phyloP scores from a whole-genome alignment of 2,888 invertebrate genomes.

The Chymomyza fuscimana region DNA sequence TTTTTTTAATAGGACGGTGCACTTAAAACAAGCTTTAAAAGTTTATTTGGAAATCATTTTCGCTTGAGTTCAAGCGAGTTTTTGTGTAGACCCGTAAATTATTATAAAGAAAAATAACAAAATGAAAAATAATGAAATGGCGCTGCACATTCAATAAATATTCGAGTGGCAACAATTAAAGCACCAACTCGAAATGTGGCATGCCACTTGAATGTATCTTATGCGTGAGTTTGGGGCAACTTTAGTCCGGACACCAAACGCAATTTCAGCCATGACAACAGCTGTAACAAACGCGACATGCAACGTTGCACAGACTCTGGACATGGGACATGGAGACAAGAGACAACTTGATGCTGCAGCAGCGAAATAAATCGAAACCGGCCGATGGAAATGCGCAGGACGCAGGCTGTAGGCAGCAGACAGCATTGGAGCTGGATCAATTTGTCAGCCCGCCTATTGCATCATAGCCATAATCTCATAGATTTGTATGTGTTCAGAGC shows the following conservation, averaged over 20 bases:
- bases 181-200: constrained; percentile 50
- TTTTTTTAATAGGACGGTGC: not conserved
- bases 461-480: constrained; percentile 39
- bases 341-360: constrained; percentile 23
- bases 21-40: too few relatives aligned
- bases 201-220: constrained; percentile 27
- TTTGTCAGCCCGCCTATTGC: constrained; percentile 55
- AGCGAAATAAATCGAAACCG: constrained; percentile 34
- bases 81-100: not conserved
- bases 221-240: constrained; percentile 36
- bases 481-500: constrained; percentile 24
- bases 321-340: not conserved
- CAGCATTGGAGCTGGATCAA: constrained; percentile 32
- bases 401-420: constrained; percentile 20
- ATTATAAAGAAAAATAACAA: constrained; percentile 2
- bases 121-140: constrained; percentile 47
- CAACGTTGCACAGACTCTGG: constrained; percentile 28
- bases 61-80: not conserved
- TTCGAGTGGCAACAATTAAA: constrained; percentile 51
- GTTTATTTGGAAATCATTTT: not conserved
- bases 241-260: constrained; percentile 27
- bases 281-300: constrained; percentile 32
- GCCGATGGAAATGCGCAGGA: constrained; percentile 38
- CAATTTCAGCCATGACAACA: constrained; percentile 55
- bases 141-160: constrained; percentile 53